These are phyloP conservation scores for Synergus umbraculus DNA, from an alignment of 2,888 invertebrate species.

Conservation along the genomic window DNA sequence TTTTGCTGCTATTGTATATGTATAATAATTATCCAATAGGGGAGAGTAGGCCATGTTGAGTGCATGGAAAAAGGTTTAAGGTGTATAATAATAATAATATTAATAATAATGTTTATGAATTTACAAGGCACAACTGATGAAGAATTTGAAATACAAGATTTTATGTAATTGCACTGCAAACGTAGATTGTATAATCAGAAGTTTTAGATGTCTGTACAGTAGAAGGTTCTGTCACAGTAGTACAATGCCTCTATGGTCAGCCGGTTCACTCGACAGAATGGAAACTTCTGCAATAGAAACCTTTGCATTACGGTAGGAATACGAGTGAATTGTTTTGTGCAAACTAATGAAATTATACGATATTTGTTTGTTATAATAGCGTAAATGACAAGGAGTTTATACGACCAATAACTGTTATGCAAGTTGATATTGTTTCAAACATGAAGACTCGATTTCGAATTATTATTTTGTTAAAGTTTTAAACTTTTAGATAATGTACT, in stretches of 20 bases:
- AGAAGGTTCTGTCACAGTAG: background rate
- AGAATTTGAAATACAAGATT: too few relatives aligned
- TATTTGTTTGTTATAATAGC: background rate
- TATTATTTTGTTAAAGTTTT: too few relatives aligned
- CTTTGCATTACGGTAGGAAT: background rate
- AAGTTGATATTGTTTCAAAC: background rate
- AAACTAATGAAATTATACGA: constrained; percentile 1
- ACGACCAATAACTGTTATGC: background rate
- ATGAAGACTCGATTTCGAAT: too few relatives aligned
- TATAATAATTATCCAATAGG: too few relatives aligned
- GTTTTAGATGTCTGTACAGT: background rate
- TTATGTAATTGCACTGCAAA: background rate
- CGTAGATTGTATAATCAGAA: background rate
- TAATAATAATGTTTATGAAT: background rate
- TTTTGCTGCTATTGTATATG: background rate
- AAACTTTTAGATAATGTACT: too few relatives aligned
- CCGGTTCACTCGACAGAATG: background rate
- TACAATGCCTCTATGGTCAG: background rate
- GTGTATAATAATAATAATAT: background rate
- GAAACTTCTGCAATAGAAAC: background rate
- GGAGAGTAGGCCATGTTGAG: too few relatives aligned
- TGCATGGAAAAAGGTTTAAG: background rate
- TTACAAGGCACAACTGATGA: too few relatives aligned
- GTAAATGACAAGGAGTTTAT: background rate
- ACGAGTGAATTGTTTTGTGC: background rate